Evolutionary conservation across 1,140 invertebrate genomes (phyloP), one percentile per base, ranked within the genome.

Genomic region (Pararge aegeria): DNA sequence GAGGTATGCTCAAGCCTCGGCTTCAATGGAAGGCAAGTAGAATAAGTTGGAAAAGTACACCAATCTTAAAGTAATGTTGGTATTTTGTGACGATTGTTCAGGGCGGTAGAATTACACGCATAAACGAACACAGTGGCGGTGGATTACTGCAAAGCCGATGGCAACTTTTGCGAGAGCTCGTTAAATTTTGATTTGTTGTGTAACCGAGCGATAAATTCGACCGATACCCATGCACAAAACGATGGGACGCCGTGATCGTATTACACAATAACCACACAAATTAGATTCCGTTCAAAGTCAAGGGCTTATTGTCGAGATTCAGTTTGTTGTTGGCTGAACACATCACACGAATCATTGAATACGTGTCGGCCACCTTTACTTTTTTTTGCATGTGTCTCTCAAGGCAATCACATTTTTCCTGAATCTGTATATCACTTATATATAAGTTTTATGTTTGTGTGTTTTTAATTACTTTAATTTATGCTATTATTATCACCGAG

Each of bases 141-240:
- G 72, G 66, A 71, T 73, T 73, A 76, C 67, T 70, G 61, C 63
- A 75, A 76, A 72, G 66, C 62, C 52, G 61, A 69, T 69, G 68
- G 71, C 57, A 65, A 62, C 67, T 63, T 80, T 82, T 80, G 75
- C 74, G 71, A 70, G 78, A 78, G 78, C 80, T 85, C 75, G 78
- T 87, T 87, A 89, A 87, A 76, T 73, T 80, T 81, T 87, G 75
- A 89, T 87, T 89, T 87, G 80, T 87, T 85, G 84, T 87, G 84
- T 80, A 87, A 85, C 86, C 86, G 79, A 85, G 68, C 84, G 84
- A 76, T 75, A 83, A 84, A 86, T 86, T 75, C 73, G 61, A 59
- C 38, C 61, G 72, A 83, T 85, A 65, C 72, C 66, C 57, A 66
- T 70, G 51, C 70, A 80, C 80, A 78, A 80, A 75, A 70, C 70